Base-by-base conservation (phyloP, 64 coral and sea anemone species). In the Stichodactyla helianthus region DNA sequence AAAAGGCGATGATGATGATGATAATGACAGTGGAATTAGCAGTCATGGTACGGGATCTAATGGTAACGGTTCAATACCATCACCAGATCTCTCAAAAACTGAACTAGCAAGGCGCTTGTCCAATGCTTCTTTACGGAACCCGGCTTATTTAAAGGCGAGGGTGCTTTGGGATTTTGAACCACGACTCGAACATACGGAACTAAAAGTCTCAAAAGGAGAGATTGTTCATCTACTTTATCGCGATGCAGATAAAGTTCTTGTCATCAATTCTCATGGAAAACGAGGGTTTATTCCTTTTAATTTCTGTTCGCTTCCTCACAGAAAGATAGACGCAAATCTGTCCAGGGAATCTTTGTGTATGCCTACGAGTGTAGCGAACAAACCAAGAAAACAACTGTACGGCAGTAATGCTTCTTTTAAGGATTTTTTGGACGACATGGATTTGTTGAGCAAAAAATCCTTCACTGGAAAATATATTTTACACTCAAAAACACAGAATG, bases 231-330 rank as follows among this genome's bases (percentile, higher is more conserved):
- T 95, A 54, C 58, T 95, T 17, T 92, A 95, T 61, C 83, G 90
- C 53, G 87, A 92, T 20, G 78, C 83, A 5, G 88, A 86, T 18
- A 85, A 82, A 68, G 93, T 92, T 67, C 89, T 82, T 62, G 93
- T 79, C 16, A 54, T 89, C 0, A 95, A 95, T 25, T 81, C 26
- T 50, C 71, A 84, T 78, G 77, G 77, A 19, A 79, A 81, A 67
- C 82, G 85, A 64, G 93, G 93, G 17, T 95, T 92, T 84, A 82
- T 95, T n/a, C 93, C 93, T 17, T 95, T 95, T 74, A 95, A 84
- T 57, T 95, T 92, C 59, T 95, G 93, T 68, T 85, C 93, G 55
- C 56, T 95, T 28, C 76, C 89, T 44, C 64, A 82, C 22, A 92
- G 85, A 31, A 94, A 83, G 14, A 81, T 51, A 81, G 50, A 51